Base-by-base conservation (phyloP, 2,113 vertebrate genomes). In the Rhineura floridana region DNA sequence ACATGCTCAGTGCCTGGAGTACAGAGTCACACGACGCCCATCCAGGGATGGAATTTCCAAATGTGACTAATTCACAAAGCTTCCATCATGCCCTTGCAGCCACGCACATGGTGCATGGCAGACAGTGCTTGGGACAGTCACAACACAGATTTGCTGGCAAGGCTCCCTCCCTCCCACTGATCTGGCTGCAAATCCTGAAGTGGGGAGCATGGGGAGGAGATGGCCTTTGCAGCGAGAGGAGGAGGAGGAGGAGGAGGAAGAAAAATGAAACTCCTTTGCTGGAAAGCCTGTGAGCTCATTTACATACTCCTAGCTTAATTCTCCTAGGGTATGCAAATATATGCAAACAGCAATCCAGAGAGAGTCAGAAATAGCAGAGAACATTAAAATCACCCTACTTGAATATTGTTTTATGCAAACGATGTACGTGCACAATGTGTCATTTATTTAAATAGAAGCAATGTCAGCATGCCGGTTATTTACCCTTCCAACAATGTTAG, bases 261-360 rank as follows among this genome's bases (percentile, higher is more conserved):
- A 44, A 12, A 28, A 28, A 85, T 93, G 94, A 95, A 92, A 91
- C 94, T 93, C 94, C 89, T 90, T 89, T 84, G 83, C 87, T 93
- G 94, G 90, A 1, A 89, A 94, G 94, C 93, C 98, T 96, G 97
- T 96, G 95, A 97, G 97, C 97, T 96, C 97, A 99, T 99, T 98
- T 99, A 97, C 98, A 99, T 99, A 98, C 98, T 98, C 97, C 97
- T 95, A 94, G 97, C 95, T 98, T 98, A 98, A 99, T 99, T 98
- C 98, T 98, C 98, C 97, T 97, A 97, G 98, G 98, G 97, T 98
- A 99, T 99, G 98, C 98, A 99, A 99, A 99, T 99, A 96, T 99
- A 99, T 99, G 98, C 98, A 99, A 99, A 99, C 97, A 98, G 97
- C 97, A 95, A 98, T 98, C 98, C 98, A 98, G 98, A 98, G 98